A percentile compares a stretch with the other conserved stretches of the same genome.
These are phyloP conservation scores for Drosophila pullipes DNA, from an alignment of 2,888 invertebrate genomes.

Conservation along the genomic window DNA sequence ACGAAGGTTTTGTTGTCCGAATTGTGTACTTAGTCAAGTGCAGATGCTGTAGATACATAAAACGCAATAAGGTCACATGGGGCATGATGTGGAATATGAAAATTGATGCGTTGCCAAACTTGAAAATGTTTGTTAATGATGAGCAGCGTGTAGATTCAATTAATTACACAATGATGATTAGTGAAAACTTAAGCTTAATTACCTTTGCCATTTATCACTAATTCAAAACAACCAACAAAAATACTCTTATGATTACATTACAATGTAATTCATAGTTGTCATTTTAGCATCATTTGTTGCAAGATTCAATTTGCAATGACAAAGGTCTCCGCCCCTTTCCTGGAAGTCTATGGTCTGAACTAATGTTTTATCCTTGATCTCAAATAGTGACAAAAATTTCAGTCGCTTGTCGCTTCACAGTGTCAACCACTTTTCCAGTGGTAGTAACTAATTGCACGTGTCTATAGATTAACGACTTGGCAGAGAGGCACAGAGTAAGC, in stretches of 20 bases:
- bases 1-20: not conserved
- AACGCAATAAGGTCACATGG: conserved; percentile 28
- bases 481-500: conserved; percentile 28
- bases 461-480: conserved; percentile 38
- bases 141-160: conserved; percentile 22
- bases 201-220: conserved; percentile 17
- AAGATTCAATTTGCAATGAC: conserved; percentile 37
- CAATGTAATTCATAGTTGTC: conserved; percentile 30
- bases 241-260: conserved; percentile 1
- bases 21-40: conserved; percentile 31
- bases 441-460: conserved; percentile 40
- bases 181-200: conserved; percentile 51
- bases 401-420: conserved; percentile 29
- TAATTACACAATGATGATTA: conserved; percentile 57
- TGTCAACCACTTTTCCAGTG: conserved; percentile 61
- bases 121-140: conserved; percentile 33
- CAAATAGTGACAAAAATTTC: conserved; percentile 40
- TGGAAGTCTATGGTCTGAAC: not conserved
- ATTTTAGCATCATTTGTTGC: conserved; percentile 33
- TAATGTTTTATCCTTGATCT: conserved; percentile 63
- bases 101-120: conserved; percentile 12
- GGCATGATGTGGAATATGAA: conserved; percentile 16
- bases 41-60: conserved; percentile 29
- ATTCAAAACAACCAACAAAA: conserved; percentile 22
- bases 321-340: conserved; percentile 1